These are phyloP conservation scores for Gyps fulvus DNA, from an alignment of 2,113 vertebrate genomes.

Conservation along the genomic window DNA sequence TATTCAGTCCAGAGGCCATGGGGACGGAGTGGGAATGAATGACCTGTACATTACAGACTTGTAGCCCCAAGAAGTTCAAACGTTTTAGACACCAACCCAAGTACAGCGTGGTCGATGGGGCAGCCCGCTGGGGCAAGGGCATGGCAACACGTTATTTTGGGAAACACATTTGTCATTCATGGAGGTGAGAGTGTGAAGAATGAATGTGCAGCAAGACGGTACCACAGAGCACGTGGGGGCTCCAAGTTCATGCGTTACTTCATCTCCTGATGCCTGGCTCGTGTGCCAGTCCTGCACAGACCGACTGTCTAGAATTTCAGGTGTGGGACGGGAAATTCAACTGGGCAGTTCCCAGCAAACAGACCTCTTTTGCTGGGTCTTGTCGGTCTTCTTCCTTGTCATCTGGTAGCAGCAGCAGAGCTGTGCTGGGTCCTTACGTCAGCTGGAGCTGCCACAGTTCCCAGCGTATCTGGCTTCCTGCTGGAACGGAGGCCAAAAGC, in stretches of 20 bases:
- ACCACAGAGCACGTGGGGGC: not conserved
- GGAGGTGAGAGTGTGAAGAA: not conserved
- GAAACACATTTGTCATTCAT: not conserved
- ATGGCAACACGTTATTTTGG: not conserved
- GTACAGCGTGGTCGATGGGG: rapidly evolving
- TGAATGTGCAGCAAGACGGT: not conserved
- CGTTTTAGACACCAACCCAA: not conserved
- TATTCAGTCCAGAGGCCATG: rapidly evolving
- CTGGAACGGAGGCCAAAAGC: not conserved
- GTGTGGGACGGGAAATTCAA: not conserved
- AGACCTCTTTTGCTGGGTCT: rapidly evolving
- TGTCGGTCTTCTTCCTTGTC: not conserved
- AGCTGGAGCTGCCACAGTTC: not conserved
- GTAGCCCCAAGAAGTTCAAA: no score
- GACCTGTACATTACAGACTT: not conserved
- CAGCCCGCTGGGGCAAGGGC: not conserved
- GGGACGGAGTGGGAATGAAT: not conserved
- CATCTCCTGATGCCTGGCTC: not conserved
- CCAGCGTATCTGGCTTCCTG: not conserved
- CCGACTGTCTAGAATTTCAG: not conserved
- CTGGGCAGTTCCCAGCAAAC: not conserved
- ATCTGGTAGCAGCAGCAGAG: not conserved
- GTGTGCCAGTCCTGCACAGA: not conserved
- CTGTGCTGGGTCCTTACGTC: not conserved
- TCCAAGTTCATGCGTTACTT: not conserved